phyloP scores from a whole-genome alignment of 1,140 invertebrate species.

The Vollenhovia emeryi region DNA sequence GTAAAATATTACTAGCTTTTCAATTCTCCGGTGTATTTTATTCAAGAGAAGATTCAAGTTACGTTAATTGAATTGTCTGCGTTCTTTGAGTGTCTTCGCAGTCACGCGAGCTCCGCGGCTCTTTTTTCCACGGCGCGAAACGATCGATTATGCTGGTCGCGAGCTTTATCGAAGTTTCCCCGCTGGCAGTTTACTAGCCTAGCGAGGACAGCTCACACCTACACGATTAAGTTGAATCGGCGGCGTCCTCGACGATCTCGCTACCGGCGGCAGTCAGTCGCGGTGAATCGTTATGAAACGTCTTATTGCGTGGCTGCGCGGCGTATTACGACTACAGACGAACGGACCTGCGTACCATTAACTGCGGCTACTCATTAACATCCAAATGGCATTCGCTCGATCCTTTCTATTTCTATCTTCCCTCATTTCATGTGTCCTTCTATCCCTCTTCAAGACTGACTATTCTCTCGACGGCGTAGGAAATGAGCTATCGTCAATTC shows the following conservation, averaged over 20 bases:
- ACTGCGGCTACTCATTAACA: constrained; percentile 38
- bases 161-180: constrained; percentile 17
- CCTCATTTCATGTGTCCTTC: constrained; percentile 18
- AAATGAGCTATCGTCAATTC: neutral
- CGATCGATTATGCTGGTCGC: neutral
- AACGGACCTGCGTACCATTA: constrained; percentile 38
- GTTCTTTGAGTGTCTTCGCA: neutral
- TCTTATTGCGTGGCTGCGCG: constrained; percentile 36
- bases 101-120: constrained; percentile 7
- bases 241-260: constrained; percentile 33
- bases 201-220: constrained; percentile 43
- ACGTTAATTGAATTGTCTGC: neutral
- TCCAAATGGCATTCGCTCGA: constrained; percentile 49
- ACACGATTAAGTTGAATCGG: constrained; percentile 46
- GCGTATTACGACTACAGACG: constrained; percentile 30
- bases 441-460: neutral
- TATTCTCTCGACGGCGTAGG: constrained; percentile 15
- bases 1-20: neutral
- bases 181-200: neutral
- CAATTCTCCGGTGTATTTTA: neutral
- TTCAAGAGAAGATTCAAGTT: neutral
- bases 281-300: constrained; percentile 42
- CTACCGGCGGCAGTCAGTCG: constrained; percentile 30
- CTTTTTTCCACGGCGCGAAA: constrained; percentile 2
- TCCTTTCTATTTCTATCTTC: constrained; percentile 54